Evolutionary conservation across 2,113 vertebrate species (phyloP), one percentile per base, ranked within the genome.

Genomic region (Rhinolophus ferrumequinum): DNA sequence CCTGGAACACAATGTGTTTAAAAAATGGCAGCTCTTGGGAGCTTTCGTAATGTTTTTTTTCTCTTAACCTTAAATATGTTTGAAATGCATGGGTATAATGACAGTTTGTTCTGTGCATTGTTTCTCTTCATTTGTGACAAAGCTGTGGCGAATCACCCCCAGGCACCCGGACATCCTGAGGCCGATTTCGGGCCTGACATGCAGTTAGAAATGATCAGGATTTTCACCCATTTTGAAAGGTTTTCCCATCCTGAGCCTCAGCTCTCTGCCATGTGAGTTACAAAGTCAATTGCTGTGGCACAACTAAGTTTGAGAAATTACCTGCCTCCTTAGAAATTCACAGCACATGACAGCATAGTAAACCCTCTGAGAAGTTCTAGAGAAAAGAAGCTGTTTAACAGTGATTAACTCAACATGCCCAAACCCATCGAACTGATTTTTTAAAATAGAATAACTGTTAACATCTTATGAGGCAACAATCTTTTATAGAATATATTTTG

Each of bases 401-500:
- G 66, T 47, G 22, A 54, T 94, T 26, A 54, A 44, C 12, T 64
- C 41, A 79, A 41, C 14, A 72, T 33, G 15, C 11, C 30, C 52
- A 60, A 60, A 62, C 19, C 22, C 50, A 75, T 28, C 44, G 2
- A 9, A 22, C 3, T 1, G 30, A 22, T 16, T 38, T n/a, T 62
- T 52, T 54, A n/a, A 11, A 90, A 80, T 24, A 89, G 19, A 80
- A 44, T 28, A 88, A 85, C 54, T 21, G 4, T 75, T 88, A 69
- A 41, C 5, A 67, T 88, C 21, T 16, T 56, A 67, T 7, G 66
- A 38, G 33, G 8, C 6, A 44, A 6, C 80, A 15, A 67, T 79
- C 21, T 87, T 87, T 86, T 47, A 69, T 26, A 58, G n/a, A 64
- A 86, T 93, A 44, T 91, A 90, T 66, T 85, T 92, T 44, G 10